Evolutionary conservation across 2,113 vertebrate genomes (phyloP).

Genomic region (Phrynocephalus versicolor): DNA sequence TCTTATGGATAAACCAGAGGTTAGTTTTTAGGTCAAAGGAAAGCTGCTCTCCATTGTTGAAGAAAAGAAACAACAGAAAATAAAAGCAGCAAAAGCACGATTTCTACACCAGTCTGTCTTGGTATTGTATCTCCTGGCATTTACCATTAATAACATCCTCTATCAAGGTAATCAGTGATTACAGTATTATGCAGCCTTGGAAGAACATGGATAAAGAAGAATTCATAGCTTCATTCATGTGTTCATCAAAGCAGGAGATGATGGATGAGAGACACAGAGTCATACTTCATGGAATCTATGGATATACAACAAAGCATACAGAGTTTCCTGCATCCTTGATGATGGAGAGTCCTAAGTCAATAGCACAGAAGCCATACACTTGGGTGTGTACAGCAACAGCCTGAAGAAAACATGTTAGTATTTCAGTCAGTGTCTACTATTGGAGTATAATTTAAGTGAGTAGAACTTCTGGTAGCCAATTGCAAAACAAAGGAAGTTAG

Average conservation of each 20-base stretch:
- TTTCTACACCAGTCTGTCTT: not conserved
- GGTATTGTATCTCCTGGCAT: not conserved
- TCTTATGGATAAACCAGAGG: constrained; percentile 67
- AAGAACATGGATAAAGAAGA: not conserved
- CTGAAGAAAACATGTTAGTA: no score
- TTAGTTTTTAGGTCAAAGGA: constrained; percentile 78
- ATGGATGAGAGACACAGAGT: not conserved
- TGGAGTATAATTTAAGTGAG: no score
- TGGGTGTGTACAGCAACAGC: not conserved
- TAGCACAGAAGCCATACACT: not conserved
- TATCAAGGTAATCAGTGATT: not conserved
- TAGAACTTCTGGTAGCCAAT: no score
- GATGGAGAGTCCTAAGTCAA: not conserved
- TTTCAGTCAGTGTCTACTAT: no score
- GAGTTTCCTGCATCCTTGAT: not conserved
- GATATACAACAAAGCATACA: not conserved
- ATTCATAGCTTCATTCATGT: not conserved
- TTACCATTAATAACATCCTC: not conserved
- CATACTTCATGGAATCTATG: no score
- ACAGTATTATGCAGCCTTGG: not conserved
- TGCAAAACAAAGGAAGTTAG: no score
- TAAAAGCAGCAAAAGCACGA: constrained; percentile 51
- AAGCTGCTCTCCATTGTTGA: constrained; percentile 60
- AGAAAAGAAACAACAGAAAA: constrained; percentile 57
- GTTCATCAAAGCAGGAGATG: not conserved